Base-by-base conservation (phyloP, 2,888 invertebrate species). In the Gasteruption jaculator region DNA sequence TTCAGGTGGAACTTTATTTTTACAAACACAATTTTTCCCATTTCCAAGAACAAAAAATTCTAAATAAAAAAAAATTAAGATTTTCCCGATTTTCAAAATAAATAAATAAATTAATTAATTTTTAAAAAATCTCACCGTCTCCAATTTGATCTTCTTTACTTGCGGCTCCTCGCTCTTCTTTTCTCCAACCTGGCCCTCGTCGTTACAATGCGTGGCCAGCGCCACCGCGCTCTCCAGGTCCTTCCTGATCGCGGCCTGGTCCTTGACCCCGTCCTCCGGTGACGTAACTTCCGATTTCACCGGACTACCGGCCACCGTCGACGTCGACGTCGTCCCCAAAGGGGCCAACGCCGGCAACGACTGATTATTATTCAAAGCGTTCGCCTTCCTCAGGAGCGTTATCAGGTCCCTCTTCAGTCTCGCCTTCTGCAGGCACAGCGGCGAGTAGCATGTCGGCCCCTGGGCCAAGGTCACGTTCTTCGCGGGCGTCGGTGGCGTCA, bases 361-460 rank as follows among this genome's bases (percentile, higher is more conserved):
- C 4, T 63, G 62, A 52, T 63, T 61, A 37, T 64, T 69, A 35
- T 65, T 68, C 3, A 71, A 41, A 0, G 75, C 72, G 51, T 82
- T 85, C 3, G 82, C 82, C 63, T 78, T 81, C 63, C 83, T 71
- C 61, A 82, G 60, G 54, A 82, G 58, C 42, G 76, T 56, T 54
- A 83, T 63, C 34, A 90, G 68, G 57, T 88, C 84, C 52, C 81
- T 80, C 34, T 88, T 78, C 4, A 89, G 74, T 53, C 79, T 78
- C 4, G 79, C 80, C 62, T 86, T 83, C 61, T 84, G 83, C 38
- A 87, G 74, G 63, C 91, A 92, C 32, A 86, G 68, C 0, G 91
- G 88, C 0, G 91, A 91, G 64, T 87, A 92, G 58, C 91, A 91
- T 55, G 63, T 76, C 49, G 75, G 73, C 72, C 61, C 82, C 66